Conservation (phyloP, 2,113 vertebrate species). For the Pipra filicauda region DNA sequence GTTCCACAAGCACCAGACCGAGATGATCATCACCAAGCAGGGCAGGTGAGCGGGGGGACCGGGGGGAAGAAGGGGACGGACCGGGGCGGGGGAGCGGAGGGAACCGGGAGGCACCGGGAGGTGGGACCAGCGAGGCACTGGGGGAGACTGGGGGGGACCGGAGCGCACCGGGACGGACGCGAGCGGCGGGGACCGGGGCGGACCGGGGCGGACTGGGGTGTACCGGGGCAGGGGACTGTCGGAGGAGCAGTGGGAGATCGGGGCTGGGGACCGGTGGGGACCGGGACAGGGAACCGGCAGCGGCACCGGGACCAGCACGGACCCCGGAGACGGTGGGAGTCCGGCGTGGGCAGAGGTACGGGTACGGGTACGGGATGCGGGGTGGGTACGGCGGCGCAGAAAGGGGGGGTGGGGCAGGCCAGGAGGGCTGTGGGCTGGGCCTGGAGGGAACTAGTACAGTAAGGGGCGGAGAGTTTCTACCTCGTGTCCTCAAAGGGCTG, state of each 20-base stretch:
- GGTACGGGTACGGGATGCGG: background rate
- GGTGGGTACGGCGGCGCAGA: background rate
- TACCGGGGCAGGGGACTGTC: background rate
- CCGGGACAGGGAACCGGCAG: background rate
- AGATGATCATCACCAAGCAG: slow-evolving; percentile 99
- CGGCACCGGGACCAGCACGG: no score
- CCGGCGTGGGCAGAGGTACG: background rate
- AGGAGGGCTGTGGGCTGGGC: background rate
- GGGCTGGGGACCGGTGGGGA: background rate
- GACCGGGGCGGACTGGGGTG: background rate
- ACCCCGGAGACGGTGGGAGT: background rate
- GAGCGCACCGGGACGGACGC: background rate
- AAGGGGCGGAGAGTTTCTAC: background rate
- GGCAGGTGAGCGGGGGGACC: slow-evolving; percentile 82
- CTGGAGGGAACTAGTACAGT: fast-evolving
- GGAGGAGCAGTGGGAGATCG: background rate
- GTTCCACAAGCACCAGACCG: slow-evolving; percentile 96
- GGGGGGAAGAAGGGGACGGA: background rate
- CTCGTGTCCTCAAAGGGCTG: background rate
- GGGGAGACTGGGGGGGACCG: background rate
- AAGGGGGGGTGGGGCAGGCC: background rate
- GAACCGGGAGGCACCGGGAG: background rate
- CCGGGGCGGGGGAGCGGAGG: background rate
- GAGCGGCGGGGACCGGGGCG: no score
- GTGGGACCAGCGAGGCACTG: no score